phyloP scores from a whole-genome alignment of 2,888 invertebrate genomes.

The Alitta virens region DNA sequence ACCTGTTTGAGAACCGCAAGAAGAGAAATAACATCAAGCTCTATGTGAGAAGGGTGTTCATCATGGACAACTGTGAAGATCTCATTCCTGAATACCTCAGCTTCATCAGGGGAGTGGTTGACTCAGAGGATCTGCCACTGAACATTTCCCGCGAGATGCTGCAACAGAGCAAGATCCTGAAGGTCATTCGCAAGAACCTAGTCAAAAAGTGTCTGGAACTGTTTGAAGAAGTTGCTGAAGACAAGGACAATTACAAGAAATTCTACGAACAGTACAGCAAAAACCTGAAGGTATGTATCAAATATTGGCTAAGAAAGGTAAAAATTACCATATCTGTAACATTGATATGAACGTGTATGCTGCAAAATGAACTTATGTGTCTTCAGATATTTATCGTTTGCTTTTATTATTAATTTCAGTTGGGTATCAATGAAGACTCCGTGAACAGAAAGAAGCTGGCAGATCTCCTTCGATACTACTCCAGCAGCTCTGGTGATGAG shows the following conservation, averaged over 20 bases:
- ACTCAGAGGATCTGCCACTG: conserved; percentile 95
- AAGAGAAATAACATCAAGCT: conserved; percentile 98
- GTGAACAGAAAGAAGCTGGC: conserved; percentile 86
- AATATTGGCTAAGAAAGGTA: too few species aligned
- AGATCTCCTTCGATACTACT: conserved; percentile 86
- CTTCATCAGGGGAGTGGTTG: conserved; percentile 78
- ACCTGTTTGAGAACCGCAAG: conserved; percentile 97
- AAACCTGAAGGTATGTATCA: conserved; percentile 72
- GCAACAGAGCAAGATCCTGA: conserved; percentile 98
- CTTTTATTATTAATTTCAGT: too few species aligned
- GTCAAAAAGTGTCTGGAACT: conserved; percentile 98
- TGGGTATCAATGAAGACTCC: conserved; percentile 96
- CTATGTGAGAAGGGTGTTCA: conserved; percentile 96
- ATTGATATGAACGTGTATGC: too few species aligned
- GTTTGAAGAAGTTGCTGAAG: conserved; percentile 92
- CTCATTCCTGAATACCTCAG: conserved; percentile 96
- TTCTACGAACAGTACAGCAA: conserved; percentile 98
- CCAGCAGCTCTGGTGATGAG: conserved; percentile 93
- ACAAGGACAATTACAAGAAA: conserved; percentile 97
- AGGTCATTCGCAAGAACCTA: conserved; percentile 97
- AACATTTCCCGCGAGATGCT: conserved; percentile 99
- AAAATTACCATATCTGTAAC: too few species aligned
- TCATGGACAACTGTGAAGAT: conserved; percentile 99
- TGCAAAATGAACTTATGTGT: too few species aligned
- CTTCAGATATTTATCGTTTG: too few species aligned